These are phyloP conservation scores for Teinopalpus imperialis DNA, from an alignment of 2,888 invertebrate species.

Conservation along the genomic window DNA sequence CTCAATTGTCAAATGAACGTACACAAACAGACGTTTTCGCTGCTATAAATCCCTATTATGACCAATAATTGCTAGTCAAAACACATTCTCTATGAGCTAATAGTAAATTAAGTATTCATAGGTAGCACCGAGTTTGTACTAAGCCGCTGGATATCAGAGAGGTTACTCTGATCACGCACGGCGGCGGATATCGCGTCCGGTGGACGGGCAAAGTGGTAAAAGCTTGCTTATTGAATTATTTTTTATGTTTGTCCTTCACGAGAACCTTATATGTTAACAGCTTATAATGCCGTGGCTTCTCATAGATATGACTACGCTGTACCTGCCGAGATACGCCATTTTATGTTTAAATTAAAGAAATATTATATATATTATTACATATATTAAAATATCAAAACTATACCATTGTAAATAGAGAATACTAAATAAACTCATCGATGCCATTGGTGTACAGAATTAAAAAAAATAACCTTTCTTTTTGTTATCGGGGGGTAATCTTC, in stretches of 20 bases:
- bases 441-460: no score
- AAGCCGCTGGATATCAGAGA: conserved; percentile 42
- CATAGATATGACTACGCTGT: no score
- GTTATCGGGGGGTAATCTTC: no score
- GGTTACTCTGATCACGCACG: conserved; percentile 65
- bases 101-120: conserved; percentile 67
- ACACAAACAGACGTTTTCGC: conserved; percentile 5
- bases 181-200: conserved; percentile 73
- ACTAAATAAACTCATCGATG: no score
- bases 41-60: conserved; percentile 4
- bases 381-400: no score
- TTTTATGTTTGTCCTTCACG: conserved; percentile 12
- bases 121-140: conserved; percentile 44
- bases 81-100: conserved; percentile 50
- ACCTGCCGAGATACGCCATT: no score
- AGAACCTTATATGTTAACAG: not conserved
- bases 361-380: no score
- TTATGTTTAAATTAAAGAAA: no score
- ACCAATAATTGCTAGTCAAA: conserved; percentile 37
- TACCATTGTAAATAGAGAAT: no score
- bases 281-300: not conserved
- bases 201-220: conserved; percentile 31
- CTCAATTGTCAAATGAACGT: conserved; percentile 25
- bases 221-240: conserved; percentile 21
- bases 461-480: no score